Evolutionary conservation across 2,888 invertebrate genomes (phyloP), one percentile per base, ranked within the genome.

Genomic region (Dynastes hyllus): DNA sequence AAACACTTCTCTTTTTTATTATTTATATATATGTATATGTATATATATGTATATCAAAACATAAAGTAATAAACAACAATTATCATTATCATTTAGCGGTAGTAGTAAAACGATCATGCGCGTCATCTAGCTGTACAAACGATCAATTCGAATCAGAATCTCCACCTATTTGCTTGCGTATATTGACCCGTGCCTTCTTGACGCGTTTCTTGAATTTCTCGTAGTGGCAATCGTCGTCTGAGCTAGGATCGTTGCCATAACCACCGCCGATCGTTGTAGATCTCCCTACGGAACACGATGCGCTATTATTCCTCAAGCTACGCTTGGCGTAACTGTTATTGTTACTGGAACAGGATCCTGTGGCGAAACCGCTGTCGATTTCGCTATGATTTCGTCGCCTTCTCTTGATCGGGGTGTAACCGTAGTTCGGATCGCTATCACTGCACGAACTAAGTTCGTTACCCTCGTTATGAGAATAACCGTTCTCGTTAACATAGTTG

Each of bases 171-270:
- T 92, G 92, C 86, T 90, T 92, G 83, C 93, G 90, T 86, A 93
- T 92, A 86, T 93, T 93, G 79, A 93, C 89, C 5, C 93, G 90
- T 0, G 92, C 92, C 83, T 92, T 92, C 85, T 92, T 92, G 55
- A 92, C 90, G 61, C 93, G 90, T 80, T 92, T 93, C 76, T 91
- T 88, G 83, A 92, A 91, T 82, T 91, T 91, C 66, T 90, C 86
- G 6, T 90, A 90, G 80, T 90, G 90, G 83, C 90, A 91, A 55
- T 92, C 91, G 61, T 88, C 87, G 0, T 88, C 88, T 22, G 88
- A 88, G 82, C 86, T 87, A 81, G 85, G 83, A 67, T 81, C 83
- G 55, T 83, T 82, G 80, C 81, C 80, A 71, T 80, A 79, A 82
- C 73, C 6, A 4, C 61, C 79, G 76, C 16, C 81, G 83, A 66